Evolutionary conservation across 2,113 vertebrate species (phyloP).

Genomic region (Pantherophis guttatus): DNA sequence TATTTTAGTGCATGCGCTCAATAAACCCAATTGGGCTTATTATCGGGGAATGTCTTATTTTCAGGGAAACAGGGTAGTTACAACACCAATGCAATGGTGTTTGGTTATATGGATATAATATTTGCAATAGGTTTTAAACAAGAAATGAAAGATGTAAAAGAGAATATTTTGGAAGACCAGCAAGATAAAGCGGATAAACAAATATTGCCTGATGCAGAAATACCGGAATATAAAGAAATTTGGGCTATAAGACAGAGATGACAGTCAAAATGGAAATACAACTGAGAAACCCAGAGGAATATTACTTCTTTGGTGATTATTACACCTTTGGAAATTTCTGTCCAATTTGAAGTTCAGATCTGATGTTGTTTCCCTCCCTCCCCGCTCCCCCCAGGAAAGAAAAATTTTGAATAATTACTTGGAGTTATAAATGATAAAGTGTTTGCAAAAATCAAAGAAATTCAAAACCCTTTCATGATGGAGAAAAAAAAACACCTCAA

Average conservation of each 20-base stretch:
- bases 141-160: background rate
- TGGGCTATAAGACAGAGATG: background rate
- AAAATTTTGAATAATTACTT: background rate
- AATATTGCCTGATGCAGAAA: background rate
- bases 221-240: background rate
- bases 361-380: background rate
- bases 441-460: background rate
- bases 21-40: too few species aligned
- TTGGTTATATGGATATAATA: background rate
- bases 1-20: too few species aligned
- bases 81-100: background rate
- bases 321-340: background rate
- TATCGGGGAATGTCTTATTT: too few species aligned
- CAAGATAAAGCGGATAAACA: background rate
- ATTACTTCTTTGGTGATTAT: background rate
- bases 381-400: background rate
- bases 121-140: background rate
- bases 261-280: background rate
- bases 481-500: background rate
- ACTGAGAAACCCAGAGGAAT: background rate
- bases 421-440: background rate
- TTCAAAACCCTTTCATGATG: background rate
- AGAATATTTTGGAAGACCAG: background rate
- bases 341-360: background rate
- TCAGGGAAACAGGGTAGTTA: too few species aligned